Evolutionary conservation across 1,140 invertebrate species (phyloP), one percentile per base, ranked within the genome.

Genomic region (Bombus consobrinus): DNA sequence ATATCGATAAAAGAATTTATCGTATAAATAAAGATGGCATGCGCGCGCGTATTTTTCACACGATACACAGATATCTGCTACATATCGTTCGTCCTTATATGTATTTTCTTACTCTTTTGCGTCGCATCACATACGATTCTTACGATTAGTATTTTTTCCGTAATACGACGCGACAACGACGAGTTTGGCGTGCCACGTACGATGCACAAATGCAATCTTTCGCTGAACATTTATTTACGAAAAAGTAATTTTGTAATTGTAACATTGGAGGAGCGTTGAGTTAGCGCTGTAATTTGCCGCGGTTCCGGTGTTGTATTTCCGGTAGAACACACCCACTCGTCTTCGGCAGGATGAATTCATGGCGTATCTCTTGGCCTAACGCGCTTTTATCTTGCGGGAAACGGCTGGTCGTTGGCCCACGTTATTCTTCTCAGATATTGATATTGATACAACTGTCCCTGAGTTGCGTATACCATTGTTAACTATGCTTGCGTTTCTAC

Each of bases 391-490:
- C 92, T 91, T 66, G 80, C 85, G 89, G 93, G 91, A 93, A 92
- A 75, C 87, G 82, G 77, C 90, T 93, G 93, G 93, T 93, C 92
- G 86, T 93, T 93, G 92, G 92, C 92, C 93, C 91, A 93, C 53
- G 82, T 80, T 77, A 66, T 74, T 82, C 79, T 73, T 47, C 79
- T 73, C 75, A 68, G 82, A 88, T 83, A 84, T 85, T 86, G 81
- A 86, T 87, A 84, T 85, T 86, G 81, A 84, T 86, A 87, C 83
- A 92, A 89, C 83, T 86, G 79, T 87, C 87, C 86, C 79, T 77
- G 75, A 84, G 59, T 68, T 34, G 64, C 32, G 43, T 41, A 4
- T 10, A 25, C 18, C 34, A 32, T 68, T 34, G 66, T 25, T 37
- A 39, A 59, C 69, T 69, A n/a, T 71, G 59, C 78, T 22, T 53